phyloP scores from a whole-genome alignment of 2,113 vertebrate genomes.

The Sclerurus mexicanus region DNA sequence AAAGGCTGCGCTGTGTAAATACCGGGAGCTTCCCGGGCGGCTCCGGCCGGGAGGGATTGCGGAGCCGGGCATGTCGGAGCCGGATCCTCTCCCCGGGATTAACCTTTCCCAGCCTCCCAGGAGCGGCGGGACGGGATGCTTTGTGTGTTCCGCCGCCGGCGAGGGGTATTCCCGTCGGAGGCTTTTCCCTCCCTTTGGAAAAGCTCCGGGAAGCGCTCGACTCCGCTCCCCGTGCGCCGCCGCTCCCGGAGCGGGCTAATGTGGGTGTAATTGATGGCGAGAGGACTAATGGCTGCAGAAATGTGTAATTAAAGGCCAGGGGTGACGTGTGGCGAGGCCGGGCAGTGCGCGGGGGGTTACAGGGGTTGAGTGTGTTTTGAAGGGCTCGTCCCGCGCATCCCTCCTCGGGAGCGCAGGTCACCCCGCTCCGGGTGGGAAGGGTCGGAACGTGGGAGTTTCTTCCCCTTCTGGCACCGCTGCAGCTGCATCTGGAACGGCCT shows the following conservation, averaged over 20 bases:
- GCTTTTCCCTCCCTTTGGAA: not conserved
- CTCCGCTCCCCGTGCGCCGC: not conserved
- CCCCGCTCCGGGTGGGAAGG: not conserved
- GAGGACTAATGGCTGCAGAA: constrained; percentile 20
- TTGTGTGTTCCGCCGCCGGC: not conserved
- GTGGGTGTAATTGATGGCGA: not conserved
- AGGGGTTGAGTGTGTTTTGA: constrained; percentile 16
- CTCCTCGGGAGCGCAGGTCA: not conserved
- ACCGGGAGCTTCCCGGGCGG: not conserved
- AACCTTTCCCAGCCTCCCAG: not conserved
- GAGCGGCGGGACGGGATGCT: not conserved
- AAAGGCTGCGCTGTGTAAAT: not conserved
- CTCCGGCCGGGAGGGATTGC: not conserved
- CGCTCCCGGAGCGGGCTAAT: not conserved
- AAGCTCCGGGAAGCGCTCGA: not conserved
- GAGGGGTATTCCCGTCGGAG: rapidly evolving
- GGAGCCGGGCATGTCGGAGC: not conserved
- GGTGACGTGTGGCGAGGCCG: not conserved
- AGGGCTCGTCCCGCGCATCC: not conserved
- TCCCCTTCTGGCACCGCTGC: not conserved
- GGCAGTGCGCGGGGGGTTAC: not conserved
- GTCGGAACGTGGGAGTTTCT: not conserved
- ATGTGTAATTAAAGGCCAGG: constrained; percentile 43
- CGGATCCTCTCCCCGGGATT: not conserved
- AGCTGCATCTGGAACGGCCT: not conserved